These are phyloP conservation scores for Sprattus sprattus DNA, from an alignment of 2,113 vertebrate species.

Conservation along the genomic window DNA sequence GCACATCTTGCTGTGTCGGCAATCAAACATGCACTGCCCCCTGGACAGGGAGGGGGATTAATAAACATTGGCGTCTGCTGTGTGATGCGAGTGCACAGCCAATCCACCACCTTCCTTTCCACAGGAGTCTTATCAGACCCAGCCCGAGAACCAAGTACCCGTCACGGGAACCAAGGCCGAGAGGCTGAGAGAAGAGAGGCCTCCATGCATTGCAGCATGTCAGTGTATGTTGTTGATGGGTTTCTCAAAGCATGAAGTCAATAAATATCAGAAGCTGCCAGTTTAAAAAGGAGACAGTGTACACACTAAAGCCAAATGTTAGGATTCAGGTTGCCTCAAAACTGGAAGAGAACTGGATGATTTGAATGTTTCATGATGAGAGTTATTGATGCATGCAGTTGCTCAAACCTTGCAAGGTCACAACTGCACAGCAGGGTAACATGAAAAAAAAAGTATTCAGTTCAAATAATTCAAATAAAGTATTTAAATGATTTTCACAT, in stretches of 20 bases:
- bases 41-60: neutral
- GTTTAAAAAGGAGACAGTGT: neutral
- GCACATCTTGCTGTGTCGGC: conserved; percentile 2
- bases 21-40: conserved; percentile 9
- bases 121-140: conserved; percentile 19
- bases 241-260: neutral
- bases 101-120: neutral
- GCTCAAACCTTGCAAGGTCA: too few relatives aligned
- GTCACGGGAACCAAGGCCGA: neutral
- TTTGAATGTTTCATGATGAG: too few relatives aligned
- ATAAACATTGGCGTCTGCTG: conserved; percentile 30
- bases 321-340: too few relatives aligned
- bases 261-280: neutral
- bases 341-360: too few relatives aligned
- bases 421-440: too few relatives aligned
- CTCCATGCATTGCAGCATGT: neutral
- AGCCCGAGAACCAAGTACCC: neutral
- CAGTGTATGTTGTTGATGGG: neutral
- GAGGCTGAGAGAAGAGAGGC: neutral
- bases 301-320: neutral
- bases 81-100: neutral
- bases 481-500: too few relatives aligned
- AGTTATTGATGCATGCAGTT: too few relatives aligned
- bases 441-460: too few relatives aligned
- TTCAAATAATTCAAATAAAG: too few relatives aligned